Evolutionary conservation across 2,888 invertebrate genomes (phyloP).

Genomic region (Mechanitis messenoides): DNA sequence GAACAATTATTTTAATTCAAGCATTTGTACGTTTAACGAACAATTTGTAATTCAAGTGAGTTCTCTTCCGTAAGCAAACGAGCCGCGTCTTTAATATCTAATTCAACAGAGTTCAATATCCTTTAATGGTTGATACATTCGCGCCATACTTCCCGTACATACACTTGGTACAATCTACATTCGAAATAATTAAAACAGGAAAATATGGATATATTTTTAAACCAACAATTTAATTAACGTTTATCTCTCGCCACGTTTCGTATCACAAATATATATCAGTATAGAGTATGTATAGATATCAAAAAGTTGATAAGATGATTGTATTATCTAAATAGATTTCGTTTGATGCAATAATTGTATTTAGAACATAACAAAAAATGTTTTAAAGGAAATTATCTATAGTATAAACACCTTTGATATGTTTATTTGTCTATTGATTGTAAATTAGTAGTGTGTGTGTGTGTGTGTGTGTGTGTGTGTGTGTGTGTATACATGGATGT

Average conservation of each 20-base stretch:
- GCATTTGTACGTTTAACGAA: constrained; percentile 6
- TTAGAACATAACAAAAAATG: too few relatives aligned
- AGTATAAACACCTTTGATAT: too few relatives aligned
- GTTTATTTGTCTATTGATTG: too few relatives aligned
- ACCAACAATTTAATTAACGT: neutral
- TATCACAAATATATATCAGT: neutral
- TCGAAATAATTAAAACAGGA: neutral
- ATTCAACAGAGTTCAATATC: constrained; percentile 25
- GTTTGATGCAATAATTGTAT: neutral
- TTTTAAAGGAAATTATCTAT: too few relatives aligned
- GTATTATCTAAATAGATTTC: neutral
- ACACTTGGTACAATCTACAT: constrained; percentile 7
- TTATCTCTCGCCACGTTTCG: neutral
- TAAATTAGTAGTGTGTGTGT: too few relatives aligned
- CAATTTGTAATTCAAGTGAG: constrained; percentile 18
- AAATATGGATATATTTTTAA: neutral
- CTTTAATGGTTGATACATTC: constrained; percentile 12
- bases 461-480: too few relatives aligned
- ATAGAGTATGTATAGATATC: neutral
- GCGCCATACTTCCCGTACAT: constrained; percentile 10
- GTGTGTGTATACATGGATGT: too few relatives aligned
- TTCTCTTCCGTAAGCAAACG: constrained; percentile 9
- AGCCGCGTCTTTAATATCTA: constrained; percentile 14
- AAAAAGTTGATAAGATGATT: neutral
- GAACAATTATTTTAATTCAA: constrained; percentile 4